Conservation (phyloP, 2,888 invertebrate species). For the Microctonus aethiopoides region DNA sequence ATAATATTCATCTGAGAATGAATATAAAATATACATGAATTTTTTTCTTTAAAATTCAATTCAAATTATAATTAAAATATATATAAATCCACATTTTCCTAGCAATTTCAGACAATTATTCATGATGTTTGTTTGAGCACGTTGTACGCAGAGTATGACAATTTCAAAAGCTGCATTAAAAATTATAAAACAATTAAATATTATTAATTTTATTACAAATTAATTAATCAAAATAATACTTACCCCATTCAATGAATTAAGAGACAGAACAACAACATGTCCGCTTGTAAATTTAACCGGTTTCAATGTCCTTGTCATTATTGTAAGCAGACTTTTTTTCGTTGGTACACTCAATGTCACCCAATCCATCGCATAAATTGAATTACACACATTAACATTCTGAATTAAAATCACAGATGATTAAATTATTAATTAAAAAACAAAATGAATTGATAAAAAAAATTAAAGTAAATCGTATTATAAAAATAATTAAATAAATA, state of each 20-base stretch:
- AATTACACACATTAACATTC: conserved; percentile 30
- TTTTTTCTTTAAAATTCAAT: not conserved
- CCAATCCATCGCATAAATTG: conserved; percentile 36
- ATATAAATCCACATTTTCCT: too few species aligned
- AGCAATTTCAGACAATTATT: too few species aligned
- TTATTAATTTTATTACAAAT: too few species aligned
- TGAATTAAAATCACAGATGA: not conserved
- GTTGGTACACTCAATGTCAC: not conserved
- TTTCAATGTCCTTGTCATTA: not conserved
- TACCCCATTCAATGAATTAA: conserved; percentile 13
- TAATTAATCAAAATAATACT: not conserved
- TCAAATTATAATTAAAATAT: too few species aligned
- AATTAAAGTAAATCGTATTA: too few species aligned
- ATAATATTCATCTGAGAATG: too few species aligned
- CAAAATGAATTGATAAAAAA: not conserved
- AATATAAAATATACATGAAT: not conserved
- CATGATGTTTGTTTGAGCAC: conserved; percentile 10
- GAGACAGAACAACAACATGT: not conserved
- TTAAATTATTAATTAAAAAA: not conserved
- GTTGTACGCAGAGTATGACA: conserved; percentile 4
- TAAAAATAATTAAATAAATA: not conserved
- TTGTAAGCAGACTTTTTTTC: conserved; percentile 9
- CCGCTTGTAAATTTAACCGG: conserved; percentile 10
- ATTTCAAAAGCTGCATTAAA: not conserved
- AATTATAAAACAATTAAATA: not conserved